Conservation (phyloP, 2,797 vertebrate species). For the Enteromius mattozi region DNA sequence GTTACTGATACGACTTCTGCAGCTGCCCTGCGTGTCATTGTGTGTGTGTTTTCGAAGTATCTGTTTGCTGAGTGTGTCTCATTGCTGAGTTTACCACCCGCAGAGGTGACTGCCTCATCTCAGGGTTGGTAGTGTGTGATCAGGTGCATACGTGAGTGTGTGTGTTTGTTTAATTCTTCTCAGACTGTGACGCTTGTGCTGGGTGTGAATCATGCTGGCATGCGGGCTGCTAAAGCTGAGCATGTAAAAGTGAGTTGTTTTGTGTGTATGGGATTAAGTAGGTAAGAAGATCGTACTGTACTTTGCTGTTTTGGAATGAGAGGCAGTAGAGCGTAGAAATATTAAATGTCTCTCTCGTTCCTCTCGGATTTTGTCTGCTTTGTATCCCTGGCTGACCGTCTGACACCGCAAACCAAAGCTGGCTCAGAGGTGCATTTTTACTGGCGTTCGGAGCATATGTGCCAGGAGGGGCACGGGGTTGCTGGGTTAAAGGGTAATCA, state of each 20-base stretch:
- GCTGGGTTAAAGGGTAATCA: constrained; percentile 54
- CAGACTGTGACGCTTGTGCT: constrained; percentile 68
- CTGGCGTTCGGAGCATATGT: constrained; percentile 12
- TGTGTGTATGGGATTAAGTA: constrained; percentile 24
- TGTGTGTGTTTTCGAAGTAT: constrained; percentile 68
- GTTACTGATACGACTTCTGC: constrained; percentile 12
- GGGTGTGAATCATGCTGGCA: constrained; percentile 73
- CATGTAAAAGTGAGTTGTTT: constrained; percentile 66
- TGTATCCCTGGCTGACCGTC: constrained; percentile 9
- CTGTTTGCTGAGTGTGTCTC: constrained; percentile 47
- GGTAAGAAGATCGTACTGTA: not conserved
- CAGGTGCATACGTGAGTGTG: constrained; percentile 42
- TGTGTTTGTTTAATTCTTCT: constrained; percentile 55
- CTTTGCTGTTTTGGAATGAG: constrained; percentile 20
- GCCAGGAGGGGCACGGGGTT: not conserved
- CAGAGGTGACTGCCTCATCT: constrained; percentile 46
- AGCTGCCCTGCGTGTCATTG: constrained; percentile 33
- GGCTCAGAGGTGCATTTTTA: constrained; percentile 43
- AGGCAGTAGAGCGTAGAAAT: not conserved
- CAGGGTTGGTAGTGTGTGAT: constrained; percentile 21
- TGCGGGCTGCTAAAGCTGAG: constrained; percentile 63
- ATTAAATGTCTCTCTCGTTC: constrained; percentile 22
- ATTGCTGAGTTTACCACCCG: constrained; percentile 35
- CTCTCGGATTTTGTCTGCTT: not conserved
- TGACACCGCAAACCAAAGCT: constrained; percentile 54